Evolutionary conservation across 2,888 invertebrate genomes (phyloP), one percentile per base, ranked within the genome.

Genomic region (Caprella mutica): DNA sequence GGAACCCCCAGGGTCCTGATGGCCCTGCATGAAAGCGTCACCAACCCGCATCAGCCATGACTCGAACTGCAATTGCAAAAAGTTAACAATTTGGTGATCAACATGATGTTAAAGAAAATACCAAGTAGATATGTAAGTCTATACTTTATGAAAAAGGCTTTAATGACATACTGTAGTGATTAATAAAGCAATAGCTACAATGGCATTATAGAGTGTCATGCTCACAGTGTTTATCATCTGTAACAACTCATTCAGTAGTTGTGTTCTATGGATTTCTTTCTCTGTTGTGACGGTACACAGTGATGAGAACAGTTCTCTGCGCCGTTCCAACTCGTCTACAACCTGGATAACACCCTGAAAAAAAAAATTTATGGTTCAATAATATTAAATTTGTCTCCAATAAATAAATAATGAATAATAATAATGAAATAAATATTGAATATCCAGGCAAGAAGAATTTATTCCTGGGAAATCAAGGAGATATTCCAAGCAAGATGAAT

Each of bases 21-120:
- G 82, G 39, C 82, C 81, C 68, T 81, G 80, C 44, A 88, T 74
- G 69, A 85, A 85, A 51, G 81, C 77, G 68, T 85, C 84, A 0
- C 82, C 84, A 27, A 84, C 81, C 55, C 81, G 81, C 26, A 80
- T 77, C 53, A 87, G 70, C 86, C 87, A 88, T n/a, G 78, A 78
- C 62, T 82, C 77, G 33, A 87, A 72, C 70, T 75, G 57, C 19
- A 59, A 12, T 12, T 35, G n/a, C n/a, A 35, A 12, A 35, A 12
- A 35, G 12, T 12, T 35, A 35, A 12, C 12, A 12, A 35, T 35
- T 12, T 35, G n/a, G 12, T 12, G 12, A 35, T 35, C 12, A 12
- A 35, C n/a, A 35, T 35, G n/a, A 21, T 1, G 17, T 12, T 26
- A 46, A 3, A 23, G 9, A 26, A 8, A 21, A 9, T 24, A 14